A percentile compares a stretch with the other conserved stretches of the same genome.
Evolutionary conservation across 1,140 invertebrate genomes (phyloP).

Genomic region (Drosophila lini): DNA sequence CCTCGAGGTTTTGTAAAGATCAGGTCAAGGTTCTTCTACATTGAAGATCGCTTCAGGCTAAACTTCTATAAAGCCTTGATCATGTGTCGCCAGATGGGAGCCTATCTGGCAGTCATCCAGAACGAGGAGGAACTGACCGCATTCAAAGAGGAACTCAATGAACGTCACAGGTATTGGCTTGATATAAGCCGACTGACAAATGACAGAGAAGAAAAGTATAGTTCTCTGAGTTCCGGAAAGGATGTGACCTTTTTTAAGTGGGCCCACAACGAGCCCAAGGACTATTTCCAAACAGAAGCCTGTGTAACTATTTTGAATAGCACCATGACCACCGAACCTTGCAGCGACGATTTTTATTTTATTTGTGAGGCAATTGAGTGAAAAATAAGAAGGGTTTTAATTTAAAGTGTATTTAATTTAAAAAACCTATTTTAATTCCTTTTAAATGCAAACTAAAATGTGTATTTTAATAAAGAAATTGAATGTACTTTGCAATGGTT

Average conservation of each 20-base stretch:
- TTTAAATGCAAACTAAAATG: no score
- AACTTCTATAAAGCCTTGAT: background rate
- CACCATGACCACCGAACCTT: background rate
- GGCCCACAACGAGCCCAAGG: background rate
- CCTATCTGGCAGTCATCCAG: background rate
- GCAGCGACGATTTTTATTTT: background rate
- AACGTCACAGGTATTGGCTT: background rate
- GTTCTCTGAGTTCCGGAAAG: background rate
- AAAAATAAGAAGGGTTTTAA: background rate
- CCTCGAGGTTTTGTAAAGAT: background rate
- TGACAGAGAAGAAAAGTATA: background rate
- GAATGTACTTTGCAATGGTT: no score
- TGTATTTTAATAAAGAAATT: no score
- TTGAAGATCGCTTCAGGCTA: slow-evolving; percentile 3
- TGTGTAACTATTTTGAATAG: background rate
- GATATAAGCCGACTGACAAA: background rate
- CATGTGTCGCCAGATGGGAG: slow-evolving; percentile 8
- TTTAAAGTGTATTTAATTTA: no score
- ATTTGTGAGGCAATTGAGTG: background rate
- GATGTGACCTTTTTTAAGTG: background rate
- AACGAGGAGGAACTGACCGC: background rate
- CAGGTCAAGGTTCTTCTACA: background rate
- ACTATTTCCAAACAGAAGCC: background rate
- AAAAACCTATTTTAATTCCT: no score
- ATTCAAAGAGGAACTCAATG: background rate